These are phyloP conservation scores for Vandiemenella viatica DNA, from an alignment of 2,888 invertebrate genomes.

Conservation along the genomic window DNA sequence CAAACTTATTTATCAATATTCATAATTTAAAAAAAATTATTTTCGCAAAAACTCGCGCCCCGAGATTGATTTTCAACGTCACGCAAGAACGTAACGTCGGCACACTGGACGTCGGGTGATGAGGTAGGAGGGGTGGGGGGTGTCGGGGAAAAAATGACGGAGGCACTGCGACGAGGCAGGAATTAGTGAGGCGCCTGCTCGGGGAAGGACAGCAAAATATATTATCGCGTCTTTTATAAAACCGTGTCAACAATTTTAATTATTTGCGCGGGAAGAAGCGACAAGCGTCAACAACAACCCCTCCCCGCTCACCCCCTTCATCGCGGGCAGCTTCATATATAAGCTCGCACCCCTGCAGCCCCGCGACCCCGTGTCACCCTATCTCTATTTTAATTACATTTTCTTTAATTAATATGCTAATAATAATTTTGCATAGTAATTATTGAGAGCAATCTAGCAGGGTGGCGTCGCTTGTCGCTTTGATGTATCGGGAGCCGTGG, in stretches of 20 bases:
- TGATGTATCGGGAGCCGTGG: slow-evolving; percentile 24
- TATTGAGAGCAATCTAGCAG: slow-evolving; percentile 35
- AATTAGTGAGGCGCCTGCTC: background rate
- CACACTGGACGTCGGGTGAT: too few relatives aligned
- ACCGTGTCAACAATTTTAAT: slow-evolving; percentile 5
- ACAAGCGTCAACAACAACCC: background rate
- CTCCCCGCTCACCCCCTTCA: background rate
- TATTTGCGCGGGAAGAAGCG: background rate
- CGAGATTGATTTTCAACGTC: background rate
- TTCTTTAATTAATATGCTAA: slow-evolving; percentile 39
- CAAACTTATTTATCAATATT: background rate
- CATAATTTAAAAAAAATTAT: background rate
- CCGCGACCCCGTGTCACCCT: slow-evolving; percentile 1
- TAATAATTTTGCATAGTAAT: slow-evolving; percentile 36
- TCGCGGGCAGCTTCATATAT: slow-evolving; percentile 9
- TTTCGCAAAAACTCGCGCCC: background rate
- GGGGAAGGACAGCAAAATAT: background rate
- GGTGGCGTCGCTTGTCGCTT: slow-evolving; percentile 28
- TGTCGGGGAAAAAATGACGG: too few relatives aligned
- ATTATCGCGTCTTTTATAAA: slow-evolving; percentile 1
- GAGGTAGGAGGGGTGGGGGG: too few relatives aligned
- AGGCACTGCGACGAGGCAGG: too few relatives aligned
- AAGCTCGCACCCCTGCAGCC: background rate
- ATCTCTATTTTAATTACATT: slow-evolving; percentile 35
- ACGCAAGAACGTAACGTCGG: too few relatives aligned